phyloP scores from a whole-genome alignment of 1,140 invertebrate species.

The Hyles vespertilio region DNA sequence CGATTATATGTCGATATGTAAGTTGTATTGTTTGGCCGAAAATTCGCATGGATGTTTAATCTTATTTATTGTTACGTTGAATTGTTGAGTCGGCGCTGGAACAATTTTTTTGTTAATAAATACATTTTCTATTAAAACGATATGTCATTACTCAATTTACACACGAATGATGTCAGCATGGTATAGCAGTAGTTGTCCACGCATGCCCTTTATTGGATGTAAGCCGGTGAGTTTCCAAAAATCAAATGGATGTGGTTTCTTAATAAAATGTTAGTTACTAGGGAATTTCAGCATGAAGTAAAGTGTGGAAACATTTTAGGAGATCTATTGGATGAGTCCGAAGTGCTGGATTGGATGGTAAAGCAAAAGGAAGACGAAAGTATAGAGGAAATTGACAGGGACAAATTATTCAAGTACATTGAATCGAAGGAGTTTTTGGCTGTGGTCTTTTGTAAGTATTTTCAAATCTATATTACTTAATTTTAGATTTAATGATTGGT shows the following conservation, averaged over 20 bases:
- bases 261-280: constrained; percentile 35
- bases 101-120: constrained; percentile 72
- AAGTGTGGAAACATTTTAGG: constrained; percentile 79
- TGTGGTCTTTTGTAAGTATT: constrained; percentile 93
- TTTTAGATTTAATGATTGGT: background rate
- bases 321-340: constrained; percentile 88
- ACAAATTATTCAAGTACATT: constrained; percentile 90
- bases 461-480: background rate
- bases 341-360: constrained; percentile 93
- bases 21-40: constrained; percentile 66
- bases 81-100: constrained; percentile 64
- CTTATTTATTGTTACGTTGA: constrained; percentile 68
- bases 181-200: constrained; percentile 64
- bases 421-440: constrained; percentile 94
- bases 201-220: constrained; percentile 68
- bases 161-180: constrained; percentile 73
- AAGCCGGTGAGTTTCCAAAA: constrained; percentile 62
- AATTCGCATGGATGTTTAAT: constrained; percentile 71
- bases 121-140: constrained; percentile 61
- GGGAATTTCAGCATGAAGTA: constrained; percentile 45
- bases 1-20: constrained; percentile 48
- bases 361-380: constrained; percentile 95
- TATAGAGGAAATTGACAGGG: constrained; percentile 93
- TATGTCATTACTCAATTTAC: constrained; percentile 61
- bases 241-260: constrained; percentile 74